phyloP scores from a whole-genome alignment of 1,140 invertebrate genomes.

The Bombus vancouverensis region DNA sequence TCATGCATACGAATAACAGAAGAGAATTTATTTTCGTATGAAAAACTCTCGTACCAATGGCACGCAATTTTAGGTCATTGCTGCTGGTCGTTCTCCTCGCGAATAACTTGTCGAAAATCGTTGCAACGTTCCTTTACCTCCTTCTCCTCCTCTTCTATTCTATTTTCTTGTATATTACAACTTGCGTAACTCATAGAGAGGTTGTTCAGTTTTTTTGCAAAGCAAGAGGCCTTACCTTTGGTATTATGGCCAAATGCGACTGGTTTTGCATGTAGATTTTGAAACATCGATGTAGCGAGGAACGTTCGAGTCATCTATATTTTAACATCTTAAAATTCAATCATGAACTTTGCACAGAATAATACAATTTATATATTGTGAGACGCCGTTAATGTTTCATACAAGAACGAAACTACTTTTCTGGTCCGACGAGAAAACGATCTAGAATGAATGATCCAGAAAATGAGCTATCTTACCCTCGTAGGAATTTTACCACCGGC shows the following conservation, averaged over 20 bases:
- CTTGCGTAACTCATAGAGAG: not conserved
- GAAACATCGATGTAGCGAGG: too few relatives aligned
- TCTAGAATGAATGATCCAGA: too few relatives aligned
- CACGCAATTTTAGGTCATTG: conserved; percentile 22
- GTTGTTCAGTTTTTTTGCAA: not conserved
- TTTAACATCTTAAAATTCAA: not conserved
- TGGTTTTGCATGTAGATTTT: not conserved
- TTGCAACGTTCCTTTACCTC: not conserved
- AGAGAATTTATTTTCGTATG: not conserved
- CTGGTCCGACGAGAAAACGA: too few relatives aligned
- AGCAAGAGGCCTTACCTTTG: not conserved
- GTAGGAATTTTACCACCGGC: not conserved
- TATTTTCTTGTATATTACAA: not conserved
- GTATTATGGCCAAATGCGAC: conserved; percentile 22
- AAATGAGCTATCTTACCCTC: too few relatives aligned
- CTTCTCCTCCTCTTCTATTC: not conserved
- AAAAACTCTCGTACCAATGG: conserved; percentile 1
- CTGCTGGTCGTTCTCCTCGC: not conserved
- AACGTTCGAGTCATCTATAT: not conserved
- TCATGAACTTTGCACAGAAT: too few relatives aligned
- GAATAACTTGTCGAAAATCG: conserved; percentile 45
- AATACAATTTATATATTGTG: too few relatives aligned
- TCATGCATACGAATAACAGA: conserved; percentile 42
- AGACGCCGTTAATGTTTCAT: too few relatives aligned
- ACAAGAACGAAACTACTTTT: not conserved